Base-by-base conservation (phyloP, 2,888 invertebrate species). In the Andrena flavipes region DNA sequence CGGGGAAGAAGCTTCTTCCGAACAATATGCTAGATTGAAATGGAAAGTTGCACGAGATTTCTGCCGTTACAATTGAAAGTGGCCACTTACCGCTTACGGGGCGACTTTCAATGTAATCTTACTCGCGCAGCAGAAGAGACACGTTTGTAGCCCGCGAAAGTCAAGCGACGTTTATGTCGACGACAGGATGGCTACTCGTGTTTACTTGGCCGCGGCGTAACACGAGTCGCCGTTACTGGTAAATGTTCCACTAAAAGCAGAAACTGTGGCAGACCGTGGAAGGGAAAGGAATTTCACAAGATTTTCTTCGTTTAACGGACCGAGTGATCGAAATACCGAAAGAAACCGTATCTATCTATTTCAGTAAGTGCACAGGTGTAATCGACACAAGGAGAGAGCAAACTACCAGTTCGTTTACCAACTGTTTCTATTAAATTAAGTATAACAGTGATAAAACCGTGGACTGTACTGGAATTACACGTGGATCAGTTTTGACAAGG, bases 1-100 rank as follows among this genome's bases (percentile, higher is more conserved):
- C 26, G 35, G 67, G 29, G 8, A 48, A 68, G 67, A 69, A 81
- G 51, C 42, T 70, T 16, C 54, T 20, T 35, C 13, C 71, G 68
- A 80, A 82, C 83, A 85, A 83, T 85, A 80, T 70, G 69, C 65
- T 56, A 30, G 80, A 82, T 82, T 76, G 88, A 90, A 90, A 90
- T 88, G 88, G 90, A 90, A 90, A 90, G 90, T 90, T 84, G 84
- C 78, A 84, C 77, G 82, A 76, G 84, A 88, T 88, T 85, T 87
- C 86, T 88, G 87, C 90, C 89, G 90, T 89, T 90, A 90, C 90
- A 90, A 90, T 90, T 89, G 90, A 90, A 90, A 90, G 90, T 90
- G 88, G 88, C 82, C 80, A 82, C 65, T 85, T 84, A 80, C 86
- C 76, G 80, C 82, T 84, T 82, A 74, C 80, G 81, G 80, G 67